Conservation (phyloP, 2,888 invertebrate genomes). For the Cheilosia scutellata region DNA sequence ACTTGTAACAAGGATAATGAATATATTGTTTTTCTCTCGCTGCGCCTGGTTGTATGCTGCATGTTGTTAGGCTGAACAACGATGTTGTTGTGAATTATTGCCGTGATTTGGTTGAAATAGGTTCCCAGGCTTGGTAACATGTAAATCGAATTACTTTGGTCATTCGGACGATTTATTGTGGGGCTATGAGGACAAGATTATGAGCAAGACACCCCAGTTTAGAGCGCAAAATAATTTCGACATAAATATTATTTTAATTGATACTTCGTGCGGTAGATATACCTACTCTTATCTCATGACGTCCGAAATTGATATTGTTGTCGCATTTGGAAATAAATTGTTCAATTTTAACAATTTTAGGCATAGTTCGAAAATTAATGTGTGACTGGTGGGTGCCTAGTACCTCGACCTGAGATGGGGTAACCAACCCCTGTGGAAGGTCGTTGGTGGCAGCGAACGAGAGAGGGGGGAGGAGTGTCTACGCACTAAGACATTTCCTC, state of each 20-base stretch:
- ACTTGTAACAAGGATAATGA: slow-evolving; percentile 76
- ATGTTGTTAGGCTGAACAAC: slow-evolving; percentile 71
- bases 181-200: background rate
- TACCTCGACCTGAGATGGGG: too few relatives aligned
- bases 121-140: slow-evolving; percentile 58
- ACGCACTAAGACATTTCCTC: too few relatives aligned
- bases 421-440: too few relatives aligned
- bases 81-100: slow-evolving; percentile 72
- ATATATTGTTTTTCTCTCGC: slow-evolving; percentile 76
- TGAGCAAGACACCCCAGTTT: slow-evolving; percentile 4
- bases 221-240: slow-evolving; percentile 24
- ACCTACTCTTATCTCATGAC: too few relatives aligned
- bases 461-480: too few relatives aligned
- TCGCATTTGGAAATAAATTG: too few relatives aligned
- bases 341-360: too few relatives aligned
- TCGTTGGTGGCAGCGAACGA: too few relatives aligned
- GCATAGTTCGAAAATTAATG: too few relatives aligned
- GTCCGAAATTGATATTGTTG: too few relatives aligned
- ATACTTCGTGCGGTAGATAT: background rate
- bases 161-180: slow-evolving; percentile 67
- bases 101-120: slow-evolving; percentile 71
- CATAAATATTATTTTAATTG: slow-evolving; percentile 35
- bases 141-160: slow-evolving; percentile 74
- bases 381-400: too few relatives aligned
- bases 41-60: slow-evolving; percentile 42